phyloP scores from a whole-genome alignment of 2,888 invertebrate genomes.

The Melieria crassipennis region DNA sequence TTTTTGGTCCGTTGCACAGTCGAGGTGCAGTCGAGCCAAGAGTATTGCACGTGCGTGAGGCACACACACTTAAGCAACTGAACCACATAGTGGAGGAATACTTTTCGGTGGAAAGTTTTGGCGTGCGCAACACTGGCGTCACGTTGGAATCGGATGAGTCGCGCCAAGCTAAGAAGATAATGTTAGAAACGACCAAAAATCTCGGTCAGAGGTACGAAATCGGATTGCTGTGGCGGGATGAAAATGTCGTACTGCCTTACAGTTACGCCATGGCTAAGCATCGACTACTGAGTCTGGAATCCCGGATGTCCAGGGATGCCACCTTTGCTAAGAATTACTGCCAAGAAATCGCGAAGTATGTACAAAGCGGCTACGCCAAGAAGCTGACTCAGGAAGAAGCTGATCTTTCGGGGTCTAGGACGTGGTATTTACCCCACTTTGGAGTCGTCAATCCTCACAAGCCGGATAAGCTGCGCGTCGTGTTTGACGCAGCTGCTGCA shows the following conservation, averaged over 20 bases:
- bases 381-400: constrained; percentile 7
- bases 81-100: constrained; percentile 4
- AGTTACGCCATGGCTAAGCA: constrained; percentile 17
- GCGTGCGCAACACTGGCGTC: constrained; percentile 1
- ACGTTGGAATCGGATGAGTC: constrained; percentile 2
- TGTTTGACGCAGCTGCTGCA: constrained; percentile 36
- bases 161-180: constrained; percentile 5
- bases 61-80: not conserved
- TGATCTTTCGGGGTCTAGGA: not conserved
- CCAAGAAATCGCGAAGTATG: constrained; percentile 14
- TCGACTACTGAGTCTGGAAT: not conserved
- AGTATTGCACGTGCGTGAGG: not conserved
- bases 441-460: constrained; percentile 34
- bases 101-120: constrained; percentile 16
- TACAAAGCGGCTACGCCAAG: not conserved
- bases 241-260: constrained; percentile 7
- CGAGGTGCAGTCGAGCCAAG: not conserved
- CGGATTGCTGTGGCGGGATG: constrained; percentile 7
- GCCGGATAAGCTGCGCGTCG: constrained; percentile 32
- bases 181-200: constrained; percentile 11
- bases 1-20: not conserved
- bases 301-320: constrained; percentile 3
- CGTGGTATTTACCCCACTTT: constrained; percentile 49
- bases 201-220: constrained; percentile 5
- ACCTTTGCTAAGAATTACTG: not conserved